Evolutionary conservation across 1,140 invertebrate genomes (phyloP), one percentile per base, ranked within the genome.

Genomic region (Vanessa atalanta): DNA sequence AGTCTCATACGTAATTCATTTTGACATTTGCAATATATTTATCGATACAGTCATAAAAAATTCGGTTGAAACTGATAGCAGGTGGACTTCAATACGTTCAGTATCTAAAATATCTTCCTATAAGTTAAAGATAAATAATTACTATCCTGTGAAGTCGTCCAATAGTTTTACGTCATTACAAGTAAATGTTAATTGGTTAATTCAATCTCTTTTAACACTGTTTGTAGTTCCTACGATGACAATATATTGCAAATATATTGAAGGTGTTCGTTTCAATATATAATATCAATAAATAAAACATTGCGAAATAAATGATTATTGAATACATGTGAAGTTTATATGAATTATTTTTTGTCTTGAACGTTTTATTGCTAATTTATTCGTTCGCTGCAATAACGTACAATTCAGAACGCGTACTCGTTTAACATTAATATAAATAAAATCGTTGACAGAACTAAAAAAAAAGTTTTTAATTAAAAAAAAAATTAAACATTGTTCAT

Each of bases 301-400:
- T 61, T 61, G 57, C 57, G n/a, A 37, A 61, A 37, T 61, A 61
- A 61, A 61, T 61, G 13, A 61, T 61, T 37, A 61, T 37, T 31
- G 57, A 61, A 61, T 37, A 14, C 57, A 61, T 6, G 57, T 61
- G 26, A n/a, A 61, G 57, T 61, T 16, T 5, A 61, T 61, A 61
- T 61, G 57, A 61, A 61, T 61, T 61, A 61, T 37, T 37, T 61
- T 61, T 61, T 61, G 57, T 61, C 14, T 61, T 61, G 57, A 61
- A 13, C 23, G 57, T 61, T 61, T 61, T 61, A 61, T 61, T 31
- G 57, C 57, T 61, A 61, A 61, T 61, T 61, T 61, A 61, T 61
- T 61, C 57, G 20, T 61, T 61, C 1, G 57, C 43, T 61, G 23
- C 57, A 61, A 61, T 61, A 61, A 31, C 57, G 57, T 43, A 15